A percentile compares a stretch with the other conserved stretches of the same genome.
Conservation (phyloP, 2,888 invertebrate genomes). For the Epinotia demarniana region DNA sequence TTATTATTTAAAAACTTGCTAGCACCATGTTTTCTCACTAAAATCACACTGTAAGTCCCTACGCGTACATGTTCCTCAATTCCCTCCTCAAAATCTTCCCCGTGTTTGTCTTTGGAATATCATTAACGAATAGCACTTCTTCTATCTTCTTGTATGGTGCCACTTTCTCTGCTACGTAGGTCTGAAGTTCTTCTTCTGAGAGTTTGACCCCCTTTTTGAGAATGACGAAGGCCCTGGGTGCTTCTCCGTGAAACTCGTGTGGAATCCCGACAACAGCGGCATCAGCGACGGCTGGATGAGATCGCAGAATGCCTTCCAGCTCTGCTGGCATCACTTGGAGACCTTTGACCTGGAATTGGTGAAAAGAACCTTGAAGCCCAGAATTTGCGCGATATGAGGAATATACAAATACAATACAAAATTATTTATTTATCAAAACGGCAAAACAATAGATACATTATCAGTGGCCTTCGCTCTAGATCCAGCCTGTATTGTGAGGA, state of each 20-base stretch:
- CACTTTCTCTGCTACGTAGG: slow-evolving; percentile 88
- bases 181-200: slow-evolving; percentile 75
- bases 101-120: slow-evolving; percentile 90
- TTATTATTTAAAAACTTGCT: background rate
- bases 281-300: slow-evolving; percentile 90
- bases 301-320: slow-evolving; percentile 90
- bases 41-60: slow-evolving; percentile 38
- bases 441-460: no score
- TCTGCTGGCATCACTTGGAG: slow-evolving; percentile 96
- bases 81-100: slow-evolving; percentile 92
- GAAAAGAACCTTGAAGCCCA: background rate
- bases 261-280: slow-evolving; percentile 94
- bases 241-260: slow-evolving; percentile 89
- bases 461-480: no score
- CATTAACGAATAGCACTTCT: slow-evolving; percentile 86
- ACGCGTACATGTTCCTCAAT: slow-evolving; percentile 81
- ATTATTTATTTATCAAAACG: no score
- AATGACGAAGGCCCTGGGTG: slow-evolving; percentile 91
- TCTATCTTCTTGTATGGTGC: slow-evolving; percentile 91
- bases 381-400: background rate
- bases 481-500: no score
- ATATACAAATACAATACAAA: no score
- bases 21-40: background rate
- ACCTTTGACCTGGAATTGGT: slow-evolving; percentile 83
- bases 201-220: slow-evolving; percentile 77